phyloP scores from a whole-genome alignment of 2,888 invertebrate species.

The Oscheius sp. region DNA sequence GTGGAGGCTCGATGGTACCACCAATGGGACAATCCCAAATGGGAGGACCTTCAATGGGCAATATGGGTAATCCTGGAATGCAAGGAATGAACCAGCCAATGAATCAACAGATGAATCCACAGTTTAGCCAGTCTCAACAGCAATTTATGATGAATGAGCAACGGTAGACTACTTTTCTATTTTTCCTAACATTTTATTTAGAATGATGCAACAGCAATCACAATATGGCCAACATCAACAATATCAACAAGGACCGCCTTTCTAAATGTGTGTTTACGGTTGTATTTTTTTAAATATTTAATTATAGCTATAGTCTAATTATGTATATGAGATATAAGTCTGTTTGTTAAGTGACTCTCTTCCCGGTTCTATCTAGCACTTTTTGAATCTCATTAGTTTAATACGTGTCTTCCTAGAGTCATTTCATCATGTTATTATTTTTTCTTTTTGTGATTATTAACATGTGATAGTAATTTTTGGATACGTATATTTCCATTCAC shows the following conservation, averaged over 20 bases:
- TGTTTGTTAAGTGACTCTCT: no score
- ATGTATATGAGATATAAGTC: no score
- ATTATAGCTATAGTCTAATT: no score
- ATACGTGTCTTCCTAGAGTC: no score
- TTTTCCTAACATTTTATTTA: neutral
- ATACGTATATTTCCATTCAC: no score
- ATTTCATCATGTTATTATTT: no score
- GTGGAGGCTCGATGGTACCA: neutral
- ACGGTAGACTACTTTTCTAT: neutral
- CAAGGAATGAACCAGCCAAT: neutral
- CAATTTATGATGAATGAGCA: constrained; percentile 24
- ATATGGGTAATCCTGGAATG: constrained; percentile 2
- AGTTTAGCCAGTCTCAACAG: neutral
- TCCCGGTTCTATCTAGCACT: no score
- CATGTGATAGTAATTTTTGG: no score
- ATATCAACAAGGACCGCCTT: constrained; percentile 2
- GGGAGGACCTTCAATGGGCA: neutral
- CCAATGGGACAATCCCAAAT: neutral
- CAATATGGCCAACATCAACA: neutral
- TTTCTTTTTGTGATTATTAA: no score
- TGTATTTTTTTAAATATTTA: no score
- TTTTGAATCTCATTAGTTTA: no score
- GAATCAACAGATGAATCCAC: constrained; percentile 7
- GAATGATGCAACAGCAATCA: constrained; percentile 17
- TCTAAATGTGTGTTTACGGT: no score